Conservation (phyloP, 2,888 invertebrate species). For the Eucera pruinosa region DNA sequence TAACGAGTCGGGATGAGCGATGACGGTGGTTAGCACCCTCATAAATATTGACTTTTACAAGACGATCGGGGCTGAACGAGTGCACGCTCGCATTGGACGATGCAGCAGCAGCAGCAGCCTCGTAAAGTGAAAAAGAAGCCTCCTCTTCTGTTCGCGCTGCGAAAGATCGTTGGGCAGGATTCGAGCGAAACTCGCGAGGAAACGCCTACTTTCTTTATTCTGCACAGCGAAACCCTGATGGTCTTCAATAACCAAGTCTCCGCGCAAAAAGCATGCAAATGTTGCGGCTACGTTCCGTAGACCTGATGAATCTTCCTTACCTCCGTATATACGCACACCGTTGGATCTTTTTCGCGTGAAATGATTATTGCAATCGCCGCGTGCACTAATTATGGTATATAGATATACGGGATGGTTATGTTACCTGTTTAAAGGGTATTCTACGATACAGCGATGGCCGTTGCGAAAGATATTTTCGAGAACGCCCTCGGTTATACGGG, state of each 20-base stretch:
- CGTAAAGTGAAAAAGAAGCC: slow-evolving; percentile 76
- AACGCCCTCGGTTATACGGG: slow-evolving; percentile 6
- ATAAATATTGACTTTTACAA: slow-evolving; percentile 81
- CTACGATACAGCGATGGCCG: too few relatives aligned
- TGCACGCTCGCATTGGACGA: background rate
- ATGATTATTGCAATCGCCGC: slow-evolving; percentile 24
- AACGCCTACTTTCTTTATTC: slow-evolving; percentile 66
- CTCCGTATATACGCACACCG: background rate
- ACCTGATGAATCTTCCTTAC: background rate
- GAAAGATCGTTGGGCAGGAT: slow-evolving; percentile 63
- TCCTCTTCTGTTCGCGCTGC: slow-evolving; percentile 19
- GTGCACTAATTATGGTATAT: slow-evolving; percentile 29
- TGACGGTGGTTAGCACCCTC: slow-evolving; percentile 81
- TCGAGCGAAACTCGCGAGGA: slow-evolving; percentile 58
- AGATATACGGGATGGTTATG: background rate
- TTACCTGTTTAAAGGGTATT: too few relatives aligned
- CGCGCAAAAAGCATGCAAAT: slow-evolving; percentile 53
- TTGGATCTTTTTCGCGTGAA: background rate
- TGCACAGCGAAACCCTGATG: slow-evolving; percentile 26
- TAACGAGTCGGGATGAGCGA: slow-evolving; percentile 78
- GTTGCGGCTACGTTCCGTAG: slow-evolving; percentile 8
- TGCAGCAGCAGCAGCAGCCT: slow-evolving; percentile 59
- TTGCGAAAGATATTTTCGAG: slow-evolving; percentile 13
- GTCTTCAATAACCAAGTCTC: slow-evolving; percentile 57
- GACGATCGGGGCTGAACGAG: slow-evolving; percentile 60